Evolutionary conservation across 2,113 vertebrate genomes (phyloP).

Genomic region (Eclectus roratus): DNA sequence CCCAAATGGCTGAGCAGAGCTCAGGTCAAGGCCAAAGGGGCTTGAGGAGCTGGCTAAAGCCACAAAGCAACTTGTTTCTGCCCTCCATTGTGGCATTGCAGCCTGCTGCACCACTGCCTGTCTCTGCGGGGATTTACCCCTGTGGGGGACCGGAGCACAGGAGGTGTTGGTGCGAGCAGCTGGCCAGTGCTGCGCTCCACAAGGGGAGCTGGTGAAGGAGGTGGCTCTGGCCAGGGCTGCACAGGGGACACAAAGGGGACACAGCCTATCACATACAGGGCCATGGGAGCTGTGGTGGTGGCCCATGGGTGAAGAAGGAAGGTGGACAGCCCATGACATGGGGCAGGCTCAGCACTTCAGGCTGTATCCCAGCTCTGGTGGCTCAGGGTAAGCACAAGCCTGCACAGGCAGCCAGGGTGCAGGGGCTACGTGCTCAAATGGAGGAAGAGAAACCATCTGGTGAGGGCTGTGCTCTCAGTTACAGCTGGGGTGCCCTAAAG

Average conservation of each 20-base stretch:
- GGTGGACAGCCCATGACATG: not conserved
- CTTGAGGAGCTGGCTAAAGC: not conserved
- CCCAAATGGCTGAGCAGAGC: not conserved
- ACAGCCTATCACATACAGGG: not conserved
- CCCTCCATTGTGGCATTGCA: not conserved
- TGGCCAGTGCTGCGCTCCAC: not conserved
- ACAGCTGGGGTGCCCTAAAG: not conserved
- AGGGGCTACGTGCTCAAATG: rapidly evolving
- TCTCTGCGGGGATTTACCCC: not conserved
- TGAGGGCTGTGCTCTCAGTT: rapidly evolving
- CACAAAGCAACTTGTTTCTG: rapidly evolving
- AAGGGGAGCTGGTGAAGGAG: rapidly evolving
- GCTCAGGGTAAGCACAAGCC: rapidly evolving
- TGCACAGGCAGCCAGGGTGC: not conserved
- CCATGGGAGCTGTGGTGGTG: not conserved
- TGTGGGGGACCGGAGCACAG: rapidly evolving
- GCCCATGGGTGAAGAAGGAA: not conserved
- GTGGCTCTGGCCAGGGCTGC: not conserved
- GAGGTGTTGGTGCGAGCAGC: rapidly evolving
- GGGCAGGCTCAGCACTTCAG: not conserved
- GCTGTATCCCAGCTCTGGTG: rapidly evolving
- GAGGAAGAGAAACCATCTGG: not conserved
- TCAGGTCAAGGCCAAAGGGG: not conserved
- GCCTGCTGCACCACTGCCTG: rapidly evolving
- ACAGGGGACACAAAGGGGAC: not conserved